phyloP scores from a whole-genome alignment of 2,888 invertebrate species.

The Eupelmus urozonus region DNA sequence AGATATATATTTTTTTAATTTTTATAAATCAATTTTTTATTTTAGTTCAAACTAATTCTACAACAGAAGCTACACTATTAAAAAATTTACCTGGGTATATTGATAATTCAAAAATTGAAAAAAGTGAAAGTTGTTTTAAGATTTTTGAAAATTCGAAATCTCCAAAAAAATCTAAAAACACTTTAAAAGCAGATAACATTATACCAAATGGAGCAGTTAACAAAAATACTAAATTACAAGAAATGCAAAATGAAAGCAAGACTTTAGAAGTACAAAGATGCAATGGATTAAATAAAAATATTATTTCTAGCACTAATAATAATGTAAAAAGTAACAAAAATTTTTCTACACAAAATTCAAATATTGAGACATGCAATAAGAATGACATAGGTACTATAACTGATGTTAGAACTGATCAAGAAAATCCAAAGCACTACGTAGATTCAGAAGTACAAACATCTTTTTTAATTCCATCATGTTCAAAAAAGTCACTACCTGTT shows the following conservation, averaged over 20 bases:
- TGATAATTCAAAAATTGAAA: conserved; percentile 23
- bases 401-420: conserved; percentile 3
- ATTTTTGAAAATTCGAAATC: conserved; percentile 20
- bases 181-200: background rate
- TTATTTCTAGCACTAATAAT: background rate
- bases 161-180: background rate
- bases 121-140: background rate
- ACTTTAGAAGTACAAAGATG: background rate
- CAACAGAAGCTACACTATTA: conserved; percentile 48
- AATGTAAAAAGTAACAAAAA: background rate
- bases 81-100: conserved; percentile 50
- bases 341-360: conserved; percentile 20
- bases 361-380: background rate
- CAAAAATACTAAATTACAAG: conserved; percentile 3
- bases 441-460: conserved; percentile 38
- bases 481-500: conserved; percentile 3
- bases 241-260: conserved; percentile 27
- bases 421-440: background rate
- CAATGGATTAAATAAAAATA: conserved; percentile 2
- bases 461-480: conserved; percentile 19
- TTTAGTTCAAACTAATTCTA: background rate
- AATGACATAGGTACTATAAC: conserved; percentile 24
- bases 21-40: background rate
- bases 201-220: background rate
- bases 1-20: conserved; percentile 18